These are phyloP conservation scores for Vipera ursinii DNA, from an alignment of 2,797 vertebrate species.

Conservation along the genomic window DNA sequence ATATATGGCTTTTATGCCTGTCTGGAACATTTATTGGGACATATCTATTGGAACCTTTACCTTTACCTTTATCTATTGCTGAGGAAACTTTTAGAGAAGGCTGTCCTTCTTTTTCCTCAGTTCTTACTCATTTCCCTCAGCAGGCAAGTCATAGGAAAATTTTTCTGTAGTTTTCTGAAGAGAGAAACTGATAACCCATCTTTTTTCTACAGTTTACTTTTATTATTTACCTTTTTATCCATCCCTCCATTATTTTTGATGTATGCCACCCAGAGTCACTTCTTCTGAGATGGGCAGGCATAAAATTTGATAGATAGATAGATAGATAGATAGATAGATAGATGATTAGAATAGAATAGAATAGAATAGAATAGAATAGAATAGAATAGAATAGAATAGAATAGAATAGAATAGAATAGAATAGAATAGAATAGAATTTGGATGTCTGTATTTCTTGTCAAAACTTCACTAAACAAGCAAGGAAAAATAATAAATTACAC, in stretches of 20 bases:
- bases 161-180: neutral
- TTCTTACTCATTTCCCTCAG: neutral
- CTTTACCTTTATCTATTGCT: neutral
- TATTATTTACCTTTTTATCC: neutral
- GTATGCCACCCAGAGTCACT: neutral
- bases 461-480: neutral
- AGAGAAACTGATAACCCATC: neutral
- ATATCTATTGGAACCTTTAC: neutral
- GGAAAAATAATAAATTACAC: neutral
- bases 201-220: neutral
- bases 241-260: neutral
- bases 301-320: neutral
- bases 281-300: neutral
- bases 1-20: neutral
- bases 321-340: too few species aligned
- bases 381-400: too few species aligned
- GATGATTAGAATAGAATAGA: too few species aligned
- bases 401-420: too few species aligned
- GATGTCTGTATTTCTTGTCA: neutral
- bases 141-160: neutral
- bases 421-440: too few species aligned
- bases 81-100: neutral
- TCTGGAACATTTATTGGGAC: neutral
- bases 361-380: too few species aligned
- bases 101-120: neutral